Conservation (phyloP, 2,113 vertebrate genomes). For the Dicaeum eximium region DNA sequence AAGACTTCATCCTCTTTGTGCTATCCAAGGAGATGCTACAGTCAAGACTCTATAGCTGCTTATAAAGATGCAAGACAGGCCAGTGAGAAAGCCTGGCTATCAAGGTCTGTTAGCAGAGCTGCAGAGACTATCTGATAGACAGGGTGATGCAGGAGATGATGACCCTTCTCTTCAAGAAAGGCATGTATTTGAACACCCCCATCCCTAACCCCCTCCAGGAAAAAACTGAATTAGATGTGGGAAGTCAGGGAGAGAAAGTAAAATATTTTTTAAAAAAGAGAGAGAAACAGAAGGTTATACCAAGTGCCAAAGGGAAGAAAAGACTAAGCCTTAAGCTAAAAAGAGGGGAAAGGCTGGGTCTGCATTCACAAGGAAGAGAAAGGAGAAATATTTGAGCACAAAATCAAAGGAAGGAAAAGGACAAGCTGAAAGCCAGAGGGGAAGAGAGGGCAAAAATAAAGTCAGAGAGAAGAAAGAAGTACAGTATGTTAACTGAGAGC, state of each 20-base stretch:
- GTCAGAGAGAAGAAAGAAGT: constrained; percentile 24
- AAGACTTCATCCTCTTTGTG: fast-evolving
- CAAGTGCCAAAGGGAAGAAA: constrained; percentile 24
- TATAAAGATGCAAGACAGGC: background rate
- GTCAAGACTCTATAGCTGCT: background rate
- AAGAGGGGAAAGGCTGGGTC: constrained; percentile 7
- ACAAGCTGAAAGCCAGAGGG: constrained; percentile 11
- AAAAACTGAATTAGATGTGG: background rate
- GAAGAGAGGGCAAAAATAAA: constrained; percentile 17
- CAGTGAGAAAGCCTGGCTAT: background rate
- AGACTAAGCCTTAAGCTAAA: background rate
- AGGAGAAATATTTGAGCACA: background rate
- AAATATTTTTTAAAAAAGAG: background rate
- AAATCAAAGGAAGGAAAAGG: constrained; percentile 20
- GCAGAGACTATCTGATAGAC: background rate
- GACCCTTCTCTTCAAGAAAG: background rate
- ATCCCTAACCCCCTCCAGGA: background rate
- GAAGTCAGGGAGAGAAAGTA: constrained; percentile 5
- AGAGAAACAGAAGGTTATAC: background rate
- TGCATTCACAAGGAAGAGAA: background rate
- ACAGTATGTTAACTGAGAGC: background rate
- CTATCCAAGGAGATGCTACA: background rate
- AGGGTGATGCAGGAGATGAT: background rate
- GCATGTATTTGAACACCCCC: background rate
- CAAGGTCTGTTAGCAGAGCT: background rate